Evolutionary conservation across 2,113 vertebrate genomes (phyloP), one percentile per base, ranked within the genome.

Genomic region (Noctilio leporinus): DNA sequence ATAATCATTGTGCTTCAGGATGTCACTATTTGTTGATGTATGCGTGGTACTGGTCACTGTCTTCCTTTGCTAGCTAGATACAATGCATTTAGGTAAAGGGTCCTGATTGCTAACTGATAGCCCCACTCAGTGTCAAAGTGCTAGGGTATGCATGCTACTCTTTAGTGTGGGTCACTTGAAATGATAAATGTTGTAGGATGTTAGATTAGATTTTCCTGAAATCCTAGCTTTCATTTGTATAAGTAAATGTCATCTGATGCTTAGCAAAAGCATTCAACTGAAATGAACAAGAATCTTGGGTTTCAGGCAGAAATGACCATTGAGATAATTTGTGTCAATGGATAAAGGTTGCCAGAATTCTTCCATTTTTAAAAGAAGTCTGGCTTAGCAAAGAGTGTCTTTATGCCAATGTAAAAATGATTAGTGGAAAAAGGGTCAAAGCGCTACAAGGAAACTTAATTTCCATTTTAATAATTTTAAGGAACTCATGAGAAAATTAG

Each of bases 111-210:
- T 91, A 97, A 97, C 84, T 95, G 98, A 98, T 95, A 97, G 11
- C 95, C 15, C 87, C 91, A 80, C 67, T 51, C 83, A 96, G 93
- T 96, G 97, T 97, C 97, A 96, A 93, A 96, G 96, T 80, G 89
- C 95, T 26, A 0, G 94, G 91, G 86, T 93, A 72, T 93, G 96
- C 95, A 0, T 72, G 96, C 93, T 91, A 88, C 95, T 96, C 97
- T 97, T 97, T 97, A 55, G 85, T 96, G 72, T 97, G 98, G 98
- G 98, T 98, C 98, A 98, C 0, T 98, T 98, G 98, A 98, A 98
- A 97, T 98, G 98, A 98, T 87, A 97, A 98, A 97, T 97, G 96
- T 96, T 72, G 88, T 92, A 98, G 98, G 97, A 97, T 57, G 95
- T 97, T 72, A 97, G 97, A 97, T 97, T 97, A 97, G 96, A 97